These are phyloP conservation scores for Acrocephalus scirpaceus DNA, from an alignment of 2,797 vertebrate species.

Conservation along the genomic window DNA sequence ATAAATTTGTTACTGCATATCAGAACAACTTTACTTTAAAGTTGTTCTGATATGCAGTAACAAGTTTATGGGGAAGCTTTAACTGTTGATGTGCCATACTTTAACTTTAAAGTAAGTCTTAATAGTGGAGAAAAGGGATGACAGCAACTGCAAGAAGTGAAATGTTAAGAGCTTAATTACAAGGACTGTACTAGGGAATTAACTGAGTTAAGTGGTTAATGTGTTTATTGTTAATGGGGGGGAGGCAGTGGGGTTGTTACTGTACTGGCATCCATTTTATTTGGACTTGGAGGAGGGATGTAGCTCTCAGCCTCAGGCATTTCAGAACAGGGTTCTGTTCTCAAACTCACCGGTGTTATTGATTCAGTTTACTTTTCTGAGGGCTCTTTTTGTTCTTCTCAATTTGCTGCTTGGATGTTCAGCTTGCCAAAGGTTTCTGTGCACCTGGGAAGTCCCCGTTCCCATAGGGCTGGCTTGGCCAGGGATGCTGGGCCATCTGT, in stretches of 20 bases:
- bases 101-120: not conserved
- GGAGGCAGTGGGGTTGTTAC: not conserved
- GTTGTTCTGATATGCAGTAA: not conserved
- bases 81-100: not conserved
- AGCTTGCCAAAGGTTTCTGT: not conserved
- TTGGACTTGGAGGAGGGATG: not conserved
- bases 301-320: not conserved
- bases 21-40: not conserved
- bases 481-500: not conserved
- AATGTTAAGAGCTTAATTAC: not conserved
- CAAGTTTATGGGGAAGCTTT: not conserved
- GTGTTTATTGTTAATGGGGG: not conserved
- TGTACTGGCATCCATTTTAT: not conserved
- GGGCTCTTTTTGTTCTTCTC: not conserved
- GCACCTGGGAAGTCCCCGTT: not conserved
- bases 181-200: not conserved
- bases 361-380: not conserved
- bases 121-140: not conserved
- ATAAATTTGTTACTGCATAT: not conserved
- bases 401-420: not conserved
- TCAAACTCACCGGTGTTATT: fast-evolving
- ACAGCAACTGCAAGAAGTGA: not conserved
- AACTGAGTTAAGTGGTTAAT: not conserved
- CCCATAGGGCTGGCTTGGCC: not conserved
- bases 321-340: not conserved